These are phyloP conservation scores for Drosophila atripex DNA, from an alignment of 2,888 invertebrate species.

Conservation along the genomic window DNA sequence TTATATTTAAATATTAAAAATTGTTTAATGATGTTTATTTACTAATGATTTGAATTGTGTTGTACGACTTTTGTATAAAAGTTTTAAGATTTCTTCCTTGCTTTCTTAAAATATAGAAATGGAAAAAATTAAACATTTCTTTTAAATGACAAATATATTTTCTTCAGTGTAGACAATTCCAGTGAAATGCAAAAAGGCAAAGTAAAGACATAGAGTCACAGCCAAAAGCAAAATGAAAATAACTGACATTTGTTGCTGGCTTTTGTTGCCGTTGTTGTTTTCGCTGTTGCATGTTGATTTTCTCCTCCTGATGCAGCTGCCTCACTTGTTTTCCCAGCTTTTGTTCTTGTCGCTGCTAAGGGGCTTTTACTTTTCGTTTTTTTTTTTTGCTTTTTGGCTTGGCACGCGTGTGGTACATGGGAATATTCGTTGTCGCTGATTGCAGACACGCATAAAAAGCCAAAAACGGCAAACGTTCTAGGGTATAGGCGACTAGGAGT, in stretches of 20 bases:
- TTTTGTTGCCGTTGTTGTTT: slow-evolving; percentile 15
- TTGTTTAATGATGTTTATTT: too few relatives aligned
- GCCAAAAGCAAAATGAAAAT: slow-evolving; percentile 21
- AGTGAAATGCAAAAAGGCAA: slow-evolving; percentile 25
- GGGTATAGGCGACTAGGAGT: background rate
- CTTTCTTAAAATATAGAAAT: too few relatives aligned
- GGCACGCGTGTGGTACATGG: slow-evolving; percentile 48
- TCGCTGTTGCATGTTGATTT: slow-evolving; percentile 71
- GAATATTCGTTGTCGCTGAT: slow-evolving; percentile 67
- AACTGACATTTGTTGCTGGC: slow-evolving; percentile 42
- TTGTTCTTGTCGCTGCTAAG: slow-evolving; percentile 5
- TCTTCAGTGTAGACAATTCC: background rate
- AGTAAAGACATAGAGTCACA: slow-evolving; percentile 4
- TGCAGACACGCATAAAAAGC: slow-evolving; percentile 65
- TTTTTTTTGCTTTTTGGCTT: slow-evolving; percentile 34
- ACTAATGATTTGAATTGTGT: too few relatives aligned
- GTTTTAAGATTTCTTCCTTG: too few relatives aligned
- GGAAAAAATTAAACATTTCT: too few relatives aligned
- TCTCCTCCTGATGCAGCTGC: slow-evolving; percentile 29
- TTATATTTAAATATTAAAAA: too few relatives aligned
- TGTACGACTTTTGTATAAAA: too few relatives aligned
- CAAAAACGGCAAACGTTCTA: slow-evolving; percentile 5
- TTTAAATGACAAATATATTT: background rate
- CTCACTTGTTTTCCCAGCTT: slow-evolving; percentile 14
- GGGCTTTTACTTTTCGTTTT: slow-evolving; percentile 18